A percentile compares a stretch with the other conserved stretches of the same genome.
phyloP scores from a whole-genome alignment of 2,888 invertebrate genomes.

The Leptura quadrifasciata region DNA sequence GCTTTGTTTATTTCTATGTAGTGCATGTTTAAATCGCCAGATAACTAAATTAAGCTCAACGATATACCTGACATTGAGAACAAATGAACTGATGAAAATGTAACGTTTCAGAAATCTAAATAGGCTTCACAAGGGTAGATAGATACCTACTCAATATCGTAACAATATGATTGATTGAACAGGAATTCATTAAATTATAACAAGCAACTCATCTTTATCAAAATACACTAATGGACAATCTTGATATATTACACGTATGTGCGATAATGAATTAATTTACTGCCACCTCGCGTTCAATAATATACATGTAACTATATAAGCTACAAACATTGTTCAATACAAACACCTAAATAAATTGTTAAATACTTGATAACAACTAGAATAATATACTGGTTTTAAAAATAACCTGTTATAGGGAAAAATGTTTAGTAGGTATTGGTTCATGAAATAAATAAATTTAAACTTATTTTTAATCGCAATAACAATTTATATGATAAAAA shows the following conservation, averaged over 20 bases:
- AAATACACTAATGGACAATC: not conserved
- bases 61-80: not conserved
- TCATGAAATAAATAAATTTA: no score
- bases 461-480: no score
- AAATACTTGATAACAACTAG: no score
- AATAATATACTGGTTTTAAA: no score
- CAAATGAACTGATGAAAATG: conserved; percentile 6
- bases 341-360: no score
- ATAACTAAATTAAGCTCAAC: no score
- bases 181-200: conserved; percentile 3
- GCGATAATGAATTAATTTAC: not conserved
- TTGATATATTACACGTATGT: not conserved
- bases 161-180: not conserved
- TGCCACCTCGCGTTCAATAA: not conserved
- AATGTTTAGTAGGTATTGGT: no score
- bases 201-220: conserved; percentile 7
- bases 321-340: not conserved
- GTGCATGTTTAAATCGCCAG: no score
- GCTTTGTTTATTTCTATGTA: no score
- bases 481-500: no score
- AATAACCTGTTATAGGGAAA: no score
- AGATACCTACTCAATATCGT: not conserved
- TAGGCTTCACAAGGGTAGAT: not conserved
- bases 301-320: not conserved
- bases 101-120: not conserved